A percentile compares a stretch with the other conserved stretches of the same genome.
Evolutionary conservation across 2,888 invertebrate species (phyloP).

Genomic region (Ennomos fuscantarius): DNA sequence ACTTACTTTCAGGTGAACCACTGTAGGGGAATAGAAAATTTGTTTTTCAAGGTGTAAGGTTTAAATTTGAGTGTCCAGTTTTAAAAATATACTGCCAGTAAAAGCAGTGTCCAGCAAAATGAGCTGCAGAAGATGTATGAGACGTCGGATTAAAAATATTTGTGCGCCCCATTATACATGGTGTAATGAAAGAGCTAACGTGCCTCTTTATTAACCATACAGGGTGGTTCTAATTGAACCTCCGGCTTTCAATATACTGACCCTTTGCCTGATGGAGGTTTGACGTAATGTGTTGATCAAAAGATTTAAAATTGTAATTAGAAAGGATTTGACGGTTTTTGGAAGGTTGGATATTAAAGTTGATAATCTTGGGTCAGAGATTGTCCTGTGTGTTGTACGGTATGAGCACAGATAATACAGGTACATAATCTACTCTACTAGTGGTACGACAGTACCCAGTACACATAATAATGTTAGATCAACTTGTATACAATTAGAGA

Average conservation of each 20-base stretch:
- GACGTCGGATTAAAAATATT: conserved; percentile 83
- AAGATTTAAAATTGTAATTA: conserved; percentile 62
- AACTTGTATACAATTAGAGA: no score
- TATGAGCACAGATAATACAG: background rate
- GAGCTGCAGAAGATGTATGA: conserved; percentile 84
- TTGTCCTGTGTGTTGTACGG: conserved; percentile 11
- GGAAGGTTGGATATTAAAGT: conserved; percentile 46
- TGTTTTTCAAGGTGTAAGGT: conserved; percentile 39
- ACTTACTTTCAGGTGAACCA: conserved; percentile 36
- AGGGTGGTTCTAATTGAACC: conserved; percentile 75
- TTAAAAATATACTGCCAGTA: conserved; percentile 48
- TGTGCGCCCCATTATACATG: conserved; percentile 83
- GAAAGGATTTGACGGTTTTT: conserved; percentile 52
- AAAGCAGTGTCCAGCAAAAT: conserved; percentile 76
- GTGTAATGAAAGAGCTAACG: conserved; percentile 81
- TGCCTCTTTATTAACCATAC: conserved; percentile 80
- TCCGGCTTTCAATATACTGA: conserved; percentile 70
- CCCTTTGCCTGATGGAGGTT: conserved; percentile 69
- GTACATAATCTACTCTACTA: background rate
- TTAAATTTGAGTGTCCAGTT: conserved; percentile 36
- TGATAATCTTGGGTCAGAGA: conserved; percentile 43
- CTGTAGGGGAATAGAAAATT: conserved; percentile 10
- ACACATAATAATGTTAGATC: background rate
- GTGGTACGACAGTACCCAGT: background rate
- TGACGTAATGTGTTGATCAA: conserved; percentile 52